Evolutionary conservation across 2,797 vertebrate species (phyloP).

Genomic region (Scolopax rusticola): DNA sequence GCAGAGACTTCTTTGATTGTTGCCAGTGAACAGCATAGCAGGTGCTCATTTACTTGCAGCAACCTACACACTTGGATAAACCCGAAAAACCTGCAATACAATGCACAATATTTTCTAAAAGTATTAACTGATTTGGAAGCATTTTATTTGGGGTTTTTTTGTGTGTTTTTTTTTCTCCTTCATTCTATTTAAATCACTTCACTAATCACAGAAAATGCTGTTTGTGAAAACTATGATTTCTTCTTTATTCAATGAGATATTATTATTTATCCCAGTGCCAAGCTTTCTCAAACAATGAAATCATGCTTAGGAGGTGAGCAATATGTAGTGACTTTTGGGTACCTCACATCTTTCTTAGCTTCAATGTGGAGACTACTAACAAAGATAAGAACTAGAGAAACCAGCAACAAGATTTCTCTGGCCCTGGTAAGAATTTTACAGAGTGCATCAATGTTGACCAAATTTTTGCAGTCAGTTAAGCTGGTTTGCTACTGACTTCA

Average conservation of each 20-base stretch:
- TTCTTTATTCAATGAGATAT: not conserved
- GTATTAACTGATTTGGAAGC: not conserved
- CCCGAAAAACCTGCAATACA: not conserved
- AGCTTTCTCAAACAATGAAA: not conserved
- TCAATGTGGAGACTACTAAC: not conserved
- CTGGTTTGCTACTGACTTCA: not conserved
- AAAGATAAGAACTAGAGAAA: not conserved
- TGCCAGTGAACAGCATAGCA: not conserved
- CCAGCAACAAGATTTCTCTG: not conserved
- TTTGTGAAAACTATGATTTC: not conserved
- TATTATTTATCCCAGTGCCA: not conserved
- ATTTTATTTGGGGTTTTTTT: not conserved
- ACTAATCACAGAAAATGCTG: not conserved
- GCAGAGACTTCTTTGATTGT: not conserved
- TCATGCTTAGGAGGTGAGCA: not conserved
- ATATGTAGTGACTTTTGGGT: not conserved
- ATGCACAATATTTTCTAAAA: not conserved
- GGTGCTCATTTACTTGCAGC: not conserved
- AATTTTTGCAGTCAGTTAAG: not conserved
- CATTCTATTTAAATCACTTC: not conserved
- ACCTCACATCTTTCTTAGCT: not conserved
- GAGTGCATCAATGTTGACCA: not conserved
- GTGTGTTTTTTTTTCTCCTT: not conserved
- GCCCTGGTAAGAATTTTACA: not conserved
- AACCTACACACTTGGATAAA: not conserved